Conservation (phyloP, 1,140 invertebrate species). For the Rhizoglyphus robini region DNA sequence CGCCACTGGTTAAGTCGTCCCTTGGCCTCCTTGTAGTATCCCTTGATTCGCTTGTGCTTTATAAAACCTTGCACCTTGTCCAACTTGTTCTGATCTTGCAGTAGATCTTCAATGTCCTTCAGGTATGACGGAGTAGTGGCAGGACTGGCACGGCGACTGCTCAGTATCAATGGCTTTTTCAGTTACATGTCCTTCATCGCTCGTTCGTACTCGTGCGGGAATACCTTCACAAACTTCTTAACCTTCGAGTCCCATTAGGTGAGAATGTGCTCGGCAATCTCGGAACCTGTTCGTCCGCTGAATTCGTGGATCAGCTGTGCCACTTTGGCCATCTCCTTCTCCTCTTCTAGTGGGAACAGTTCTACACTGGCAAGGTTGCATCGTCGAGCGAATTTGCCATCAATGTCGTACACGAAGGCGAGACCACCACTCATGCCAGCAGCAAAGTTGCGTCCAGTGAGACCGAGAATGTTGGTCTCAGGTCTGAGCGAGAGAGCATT, state of each 20-base stretch:
- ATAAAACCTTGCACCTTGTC: slow-evolving; percentile 81
- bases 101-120: slow-evolving; percentile 71
- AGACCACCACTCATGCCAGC: slow-evolving; percentile 97
- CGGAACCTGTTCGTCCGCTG: slow-evolving; percentile 70
- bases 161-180: slow-evolving; percentile 28
- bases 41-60: slow-evolving; percentile 78
- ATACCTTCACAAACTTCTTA: slow-evolving; percentile 79
- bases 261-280: slow-evolving; percentile 63
- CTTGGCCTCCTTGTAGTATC: slow-evolving; percentile 64
- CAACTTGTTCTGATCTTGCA: slow-evolving; percentile 47
- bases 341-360: slow-evolving; percentile 56
- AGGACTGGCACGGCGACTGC: slow-evolving; percentile 18
- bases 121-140: slow-evolving; percentile 28
- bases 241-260: slow-evolving; percentile 53
- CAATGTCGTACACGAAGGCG: slow-evolving; percentile 79
- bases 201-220: slow-evolving; percentile 90
- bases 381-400: slow-evolving; percentile 42
- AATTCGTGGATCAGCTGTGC: slow-evolving; percentile 71
- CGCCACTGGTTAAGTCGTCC: slow-evolving; percentile 85
- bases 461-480: slow-evolving; percentile 74
- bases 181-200: slow-evolving; percentile 59
- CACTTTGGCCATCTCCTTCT: slow-evolving; percentile 66
- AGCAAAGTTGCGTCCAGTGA: slow-evolving; percentile 94
- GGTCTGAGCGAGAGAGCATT: slow-evolving; percentile 78
- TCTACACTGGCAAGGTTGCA: slow-evolving; percentile 87